Conservation (phyloP, 2,113 vertebrate genomes). For the Mesitornis unicolor region DNA sequence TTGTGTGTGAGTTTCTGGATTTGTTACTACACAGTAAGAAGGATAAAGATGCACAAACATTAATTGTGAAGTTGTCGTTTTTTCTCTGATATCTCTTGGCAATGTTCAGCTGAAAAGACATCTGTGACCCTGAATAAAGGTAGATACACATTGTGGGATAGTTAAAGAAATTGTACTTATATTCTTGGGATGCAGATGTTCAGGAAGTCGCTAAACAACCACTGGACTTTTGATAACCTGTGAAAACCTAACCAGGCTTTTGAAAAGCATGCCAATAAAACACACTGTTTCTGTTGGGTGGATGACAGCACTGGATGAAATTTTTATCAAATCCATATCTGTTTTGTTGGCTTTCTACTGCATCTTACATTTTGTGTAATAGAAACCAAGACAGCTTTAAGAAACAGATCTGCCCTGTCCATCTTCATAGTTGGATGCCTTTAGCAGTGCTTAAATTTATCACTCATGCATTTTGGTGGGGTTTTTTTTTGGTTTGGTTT, state of each 20-base stretch:
- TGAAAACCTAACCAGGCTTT: neutral
- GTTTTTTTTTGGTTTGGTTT: neutral
- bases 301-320: neutral
- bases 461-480: neutral
- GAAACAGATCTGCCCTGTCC: neutral
- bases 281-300: neutral
- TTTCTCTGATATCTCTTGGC: neutral
- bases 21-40: neutral
- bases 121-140: neutral
- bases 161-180: slow-evolving; percentile 16
- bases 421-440: neutral
- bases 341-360: neutral
- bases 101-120: neutral
- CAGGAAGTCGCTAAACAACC: neutral
- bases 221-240: neutral
- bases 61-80: neutral
- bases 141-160: neutral
- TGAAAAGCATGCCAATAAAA: neutral
- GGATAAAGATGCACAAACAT: neutral
- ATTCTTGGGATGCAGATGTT: neutral
- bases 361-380: neutral
- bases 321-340: neutral
- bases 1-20: neutral
- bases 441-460: slow-evolving; percentile 33
- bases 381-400: neutral